Evolutionary conservation across 2,113 vertebrate genomes (phyloP).

Genomic region (Sprattus sprattus): DNA sequence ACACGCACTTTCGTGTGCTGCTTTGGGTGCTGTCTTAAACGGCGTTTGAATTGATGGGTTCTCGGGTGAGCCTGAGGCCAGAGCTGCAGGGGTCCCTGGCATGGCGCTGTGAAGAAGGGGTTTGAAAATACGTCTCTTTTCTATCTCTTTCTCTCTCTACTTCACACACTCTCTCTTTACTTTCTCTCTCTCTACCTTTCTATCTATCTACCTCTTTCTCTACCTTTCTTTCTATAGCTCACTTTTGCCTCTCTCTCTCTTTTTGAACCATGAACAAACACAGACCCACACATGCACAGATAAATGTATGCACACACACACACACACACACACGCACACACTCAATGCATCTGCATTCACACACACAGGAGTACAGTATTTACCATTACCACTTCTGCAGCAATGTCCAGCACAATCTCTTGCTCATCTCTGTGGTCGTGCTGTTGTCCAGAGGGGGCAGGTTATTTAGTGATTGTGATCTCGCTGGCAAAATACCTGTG

Average conservation of each 20-base stretch:
- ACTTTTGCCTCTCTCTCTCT: not conserved
- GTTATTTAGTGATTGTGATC: not conserved
- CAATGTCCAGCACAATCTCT: too few species aligned
- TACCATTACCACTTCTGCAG: too few species aligned
- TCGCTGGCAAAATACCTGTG: constrained; percentile 26
- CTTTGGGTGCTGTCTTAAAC: not conserved
- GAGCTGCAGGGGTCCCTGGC: not conserved
- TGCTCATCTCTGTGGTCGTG: not conserved
- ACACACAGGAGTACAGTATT: not conserved
- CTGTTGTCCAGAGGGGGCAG: constrained; percentile 8
- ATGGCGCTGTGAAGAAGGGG: not conserved
- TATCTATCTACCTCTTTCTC: not conserved
- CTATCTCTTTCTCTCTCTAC: not conserved
- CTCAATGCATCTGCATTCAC: not conserved
- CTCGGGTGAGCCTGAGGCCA: not conserved
- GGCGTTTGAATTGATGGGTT: not conserved
- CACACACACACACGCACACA: not conserved
- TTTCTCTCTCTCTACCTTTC: not conserved
- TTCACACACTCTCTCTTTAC: not conserved
- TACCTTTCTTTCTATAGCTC: not conserved
- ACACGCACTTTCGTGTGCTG: not conserved
- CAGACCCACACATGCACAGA: not conserved
- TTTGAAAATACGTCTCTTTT: not conserved
- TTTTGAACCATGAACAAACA: not conserved
- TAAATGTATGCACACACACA: not conserved